Percentiles rank a stretch among this genome's conserved stretches.
These are phyloP conservation scores for Peromyscus nudipes DNA, from an alignment of 2,797 vertebrate species.

Conservation along the genomic window DNA sequence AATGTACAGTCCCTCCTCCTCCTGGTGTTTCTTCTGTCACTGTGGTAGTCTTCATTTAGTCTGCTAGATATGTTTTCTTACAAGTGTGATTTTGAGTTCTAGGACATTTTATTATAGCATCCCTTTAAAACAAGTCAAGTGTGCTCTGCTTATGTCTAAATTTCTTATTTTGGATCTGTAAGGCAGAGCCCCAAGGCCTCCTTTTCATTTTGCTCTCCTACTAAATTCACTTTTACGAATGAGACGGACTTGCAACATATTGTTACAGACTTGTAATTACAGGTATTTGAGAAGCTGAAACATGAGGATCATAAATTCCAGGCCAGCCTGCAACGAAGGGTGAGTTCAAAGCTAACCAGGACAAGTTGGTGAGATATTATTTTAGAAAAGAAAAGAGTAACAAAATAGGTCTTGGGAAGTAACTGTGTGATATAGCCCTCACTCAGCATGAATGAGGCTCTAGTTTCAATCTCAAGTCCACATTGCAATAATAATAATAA, in stretches of 20 bases:
- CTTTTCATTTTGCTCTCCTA: not conserved
- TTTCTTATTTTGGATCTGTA: not conserved
- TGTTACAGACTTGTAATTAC: too few species aligned
- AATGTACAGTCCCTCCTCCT: not conserved
- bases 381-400: not conserved
- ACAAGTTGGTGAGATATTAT: not conserved
- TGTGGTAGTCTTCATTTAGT: not conserved
- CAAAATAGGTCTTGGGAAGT: not conserved
- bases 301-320: not conserved
- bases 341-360: not conserved
- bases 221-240: not conserved
- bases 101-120: not conserved
- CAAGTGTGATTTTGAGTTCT: not conserved
- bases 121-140: not conserved
- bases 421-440: not conserved
- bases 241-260: not conserved
- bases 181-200: not conserved
- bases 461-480: not conserved
- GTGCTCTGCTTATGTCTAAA: not conserved
- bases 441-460: not conserved
- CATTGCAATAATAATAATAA: not conserved
- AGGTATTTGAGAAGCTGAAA: not conserved
- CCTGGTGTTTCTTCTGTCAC: not conserved
- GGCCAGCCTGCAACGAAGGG: not conserved
- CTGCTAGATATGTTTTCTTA: not conserved